Conservation (phyloP, 2,888 invertebrate genomes). For the Dysmachus trigonus region DNA sequence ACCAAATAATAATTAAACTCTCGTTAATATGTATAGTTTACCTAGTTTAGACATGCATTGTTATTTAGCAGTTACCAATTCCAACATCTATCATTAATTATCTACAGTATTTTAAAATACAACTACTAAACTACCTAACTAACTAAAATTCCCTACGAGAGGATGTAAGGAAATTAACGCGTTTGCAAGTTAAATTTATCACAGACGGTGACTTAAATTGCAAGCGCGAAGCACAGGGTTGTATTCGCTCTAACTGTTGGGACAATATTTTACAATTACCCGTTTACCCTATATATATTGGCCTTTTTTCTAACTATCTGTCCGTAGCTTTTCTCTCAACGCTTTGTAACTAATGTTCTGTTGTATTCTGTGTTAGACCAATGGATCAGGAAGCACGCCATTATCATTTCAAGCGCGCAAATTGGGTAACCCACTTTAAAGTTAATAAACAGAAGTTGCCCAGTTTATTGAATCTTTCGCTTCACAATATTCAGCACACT, state of each 20-base stretch:
- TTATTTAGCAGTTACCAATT: too few species aligned
- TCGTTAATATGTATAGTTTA: too few species aligned
- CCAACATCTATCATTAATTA: too few species aligned
- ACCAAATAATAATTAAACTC: too few species aligned
- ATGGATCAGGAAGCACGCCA: neutral
- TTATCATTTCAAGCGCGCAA: neutral
- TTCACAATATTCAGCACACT: neutral
- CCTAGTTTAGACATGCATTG: too few species aligned
- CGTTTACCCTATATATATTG: neutral
- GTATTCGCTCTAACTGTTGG: conserved; percentile 12
- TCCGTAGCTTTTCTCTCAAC: neutral
- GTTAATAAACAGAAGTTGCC: neutral
- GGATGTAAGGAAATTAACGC: neutral
- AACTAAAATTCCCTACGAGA: neutral
- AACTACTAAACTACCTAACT: too few species aligned
- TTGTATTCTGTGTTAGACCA: neutral
- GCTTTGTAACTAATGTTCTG: neutral
- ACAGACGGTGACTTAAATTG: conserved; percentile 35
- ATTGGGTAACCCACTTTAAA: neutral
- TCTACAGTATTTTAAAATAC: too few species aligned
- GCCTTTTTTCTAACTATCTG: neutral
- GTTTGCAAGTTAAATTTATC: neutral
- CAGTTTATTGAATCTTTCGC: neutral
- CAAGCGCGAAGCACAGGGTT: conserved; percentile 33
- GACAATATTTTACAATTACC: neutral